Percentiles rank a stretch among this genome's conserved stretches.
phyloP scores from a whole-genome alignment of 2,797 vertebrate genomes.

The Dendrocincla fuliginosa region DNA sequence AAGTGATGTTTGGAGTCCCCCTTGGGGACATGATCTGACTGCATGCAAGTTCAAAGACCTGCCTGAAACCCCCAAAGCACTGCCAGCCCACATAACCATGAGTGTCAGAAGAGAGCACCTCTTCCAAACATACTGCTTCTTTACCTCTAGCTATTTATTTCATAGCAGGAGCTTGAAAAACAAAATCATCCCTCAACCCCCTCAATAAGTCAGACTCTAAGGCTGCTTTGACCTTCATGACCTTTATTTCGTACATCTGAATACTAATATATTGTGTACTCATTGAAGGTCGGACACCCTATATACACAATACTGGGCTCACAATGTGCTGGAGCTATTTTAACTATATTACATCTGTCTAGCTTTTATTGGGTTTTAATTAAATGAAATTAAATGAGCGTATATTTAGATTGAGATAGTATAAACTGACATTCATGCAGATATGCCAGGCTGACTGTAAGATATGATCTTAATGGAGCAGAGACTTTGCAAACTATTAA shows the following conservation, averaged over 20 bases:
- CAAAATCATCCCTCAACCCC: background rate
- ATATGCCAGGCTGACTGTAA: slow-evolving; percentile 45
- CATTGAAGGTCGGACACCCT: background rate
- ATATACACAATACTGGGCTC: background rate
- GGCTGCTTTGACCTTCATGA: slow-evolving; percentile 2
- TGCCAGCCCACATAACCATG: background rate
- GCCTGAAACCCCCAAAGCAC: slow-evolving; percentile 3
- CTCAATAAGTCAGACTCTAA: background rate
- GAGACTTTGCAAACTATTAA: slow-evolving; percentile 64
- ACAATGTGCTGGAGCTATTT: slow-evolving; percentile 68
- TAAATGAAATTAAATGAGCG: slow-evolving; percentile 77
- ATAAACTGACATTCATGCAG: slow-evolving; percentile 56
- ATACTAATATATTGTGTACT: background rate
- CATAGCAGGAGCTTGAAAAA: background rate
- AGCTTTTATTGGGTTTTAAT: slow-evolving; percentile 79
- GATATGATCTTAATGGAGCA: slow-evolving; percentile 65
- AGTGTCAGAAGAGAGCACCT: slow-evolving; percentile 21
- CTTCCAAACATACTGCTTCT: background rate
- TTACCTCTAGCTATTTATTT: slow-evolving; percentile 16
- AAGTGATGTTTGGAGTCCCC: background rate
- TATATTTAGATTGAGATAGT: slow-evolving; percentile 72
- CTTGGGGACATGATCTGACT: background rate
- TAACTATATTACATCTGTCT: slow-evolving; percentile 75
- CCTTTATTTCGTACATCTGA: slow-evolving; percentile 11
- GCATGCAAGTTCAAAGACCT: background rate